These are phyloP conservation scores for Delphinapterus leucas DNA, from an alignment of 2,113 vertebrate species.

Conservation along the genomic window DNA sequence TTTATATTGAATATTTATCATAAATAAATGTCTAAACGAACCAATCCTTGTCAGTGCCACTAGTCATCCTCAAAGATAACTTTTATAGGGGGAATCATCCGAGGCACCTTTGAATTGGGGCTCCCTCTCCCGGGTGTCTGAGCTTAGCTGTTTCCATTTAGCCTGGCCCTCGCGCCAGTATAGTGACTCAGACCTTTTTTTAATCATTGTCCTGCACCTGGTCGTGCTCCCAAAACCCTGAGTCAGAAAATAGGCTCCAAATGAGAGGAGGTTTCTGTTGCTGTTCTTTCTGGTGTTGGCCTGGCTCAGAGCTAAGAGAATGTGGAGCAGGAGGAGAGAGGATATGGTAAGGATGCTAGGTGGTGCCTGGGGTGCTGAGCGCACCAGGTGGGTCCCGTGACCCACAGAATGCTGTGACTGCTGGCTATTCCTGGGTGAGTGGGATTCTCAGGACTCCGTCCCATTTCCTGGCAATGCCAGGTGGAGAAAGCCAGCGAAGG, in stretches of 20 bases:
- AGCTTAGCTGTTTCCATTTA: not conserved
- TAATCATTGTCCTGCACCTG: not conserved
- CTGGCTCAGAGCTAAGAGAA: not conserved
- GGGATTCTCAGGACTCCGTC: not conserved
- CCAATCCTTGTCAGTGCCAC: not conserved
- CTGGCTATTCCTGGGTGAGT: not conserved
- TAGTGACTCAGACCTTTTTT: not conserved
- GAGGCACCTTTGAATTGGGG: not conserved
- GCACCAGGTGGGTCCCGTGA: not conserved
- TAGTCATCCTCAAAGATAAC: not conserved
- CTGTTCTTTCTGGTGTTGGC: not conserved
- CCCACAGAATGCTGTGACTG: accelerated
- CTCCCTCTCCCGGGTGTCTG: not conserved
- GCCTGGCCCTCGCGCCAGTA: not conserved
- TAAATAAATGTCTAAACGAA: not conserved
- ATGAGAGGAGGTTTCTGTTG: not conserved
- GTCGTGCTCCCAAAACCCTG: not conserved
- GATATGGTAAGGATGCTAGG: not conserved
- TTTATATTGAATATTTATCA: not conserved
- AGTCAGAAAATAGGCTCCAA: not conserved
- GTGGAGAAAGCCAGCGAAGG: not conserved
- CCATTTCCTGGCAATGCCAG: not conserved
- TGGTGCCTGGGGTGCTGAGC: not conserved
- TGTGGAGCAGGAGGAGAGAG: not conserved
- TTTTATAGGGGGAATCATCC: not conserved